Base-by-base conservation (phyloP, 2,113 vertebrate species). In the Rhagologus leucostigma region DNA sequence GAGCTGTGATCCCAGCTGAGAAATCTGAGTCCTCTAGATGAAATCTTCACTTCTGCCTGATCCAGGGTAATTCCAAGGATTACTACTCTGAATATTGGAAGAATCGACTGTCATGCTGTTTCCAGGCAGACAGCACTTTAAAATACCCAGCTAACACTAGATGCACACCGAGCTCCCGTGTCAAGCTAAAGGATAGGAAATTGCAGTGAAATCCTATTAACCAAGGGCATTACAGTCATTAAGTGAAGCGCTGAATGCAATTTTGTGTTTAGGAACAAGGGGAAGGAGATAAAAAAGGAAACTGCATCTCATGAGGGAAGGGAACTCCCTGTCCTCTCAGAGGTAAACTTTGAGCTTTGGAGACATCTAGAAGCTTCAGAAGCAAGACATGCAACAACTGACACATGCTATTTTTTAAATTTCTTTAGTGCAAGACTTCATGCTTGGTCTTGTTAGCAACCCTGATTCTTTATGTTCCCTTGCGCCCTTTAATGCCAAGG, bases 21-120 rank as follows among this genome's bases (percentile, higher is more conserved):
- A 96, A 96, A 97, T 87, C 35, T 56, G 94, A 97, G 87, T 94
- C 92, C 92, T 91, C 71, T 56, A 95, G 93, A 94, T 1, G 29
- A 90, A 88, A 96, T 94, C 96, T 95, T 97, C 92, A 84, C 96
- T 98, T 97, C 94, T 95, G 71, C 69, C 81, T 94, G 89, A 97
- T 94, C 93, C 96, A 89, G 87, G 76, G 74, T 95, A 96, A 97
- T 97, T 97, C 97, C 95, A 85, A 97, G 94, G 96, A 96, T 97
- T 96, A 97, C 92, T 96, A 68, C 64, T 78, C 69, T 75, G 90
- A 97, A 96, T 94, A 93, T 41, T 78, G 87, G 88, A 83, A 97
- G 92, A 95, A 91, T 53, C 44, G 71, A 57, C 69, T 87, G 79
- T 74, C 73, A 56, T 76, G 56, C 37, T 91, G 90, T 92, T 74